Conservation (phyloP, 2,888 invertebrate species). For the Creontiades dilutus region DNA sequence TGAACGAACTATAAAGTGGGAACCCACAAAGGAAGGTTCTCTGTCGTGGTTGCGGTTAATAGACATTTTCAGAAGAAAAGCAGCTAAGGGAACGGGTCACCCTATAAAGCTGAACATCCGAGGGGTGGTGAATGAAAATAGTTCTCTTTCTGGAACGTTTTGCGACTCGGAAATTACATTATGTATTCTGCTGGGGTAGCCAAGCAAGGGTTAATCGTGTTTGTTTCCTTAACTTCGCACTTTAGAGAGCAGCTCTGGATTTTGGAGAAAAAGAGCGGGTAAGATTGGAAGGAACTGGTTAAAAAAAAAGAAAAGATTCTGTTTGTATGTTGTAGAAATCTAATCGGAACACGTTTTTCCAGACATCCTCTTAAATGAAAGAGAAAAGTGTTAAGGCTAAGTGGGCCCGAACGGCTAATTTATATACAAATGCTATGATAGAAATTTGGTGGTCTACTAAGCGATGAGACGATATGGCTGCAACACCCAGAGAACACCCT, state of each 20-base stretch:
- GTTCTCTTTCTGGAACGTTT: background rate
- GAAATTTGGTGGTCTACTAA: no score
- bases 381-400: no score
- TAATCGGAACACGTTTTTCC: no score
- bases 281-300: background rate
- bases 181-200: slow-evolving; percentile 7
- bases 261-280: background rate
- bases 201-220: background rate
- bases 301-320: background rate
- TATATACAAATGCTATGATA: no score
- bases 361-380: no score
- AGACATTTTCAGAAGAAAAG: background rate
- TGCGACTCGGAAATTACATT: slow-evolving; percentile 8
- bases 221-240: background rate
- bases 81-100: background rate
- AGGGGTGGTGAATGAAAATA: background rate
- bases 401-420: no score
- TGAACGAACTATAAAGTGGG: slow-evolving; percentile 9
- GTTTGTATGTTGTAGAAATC: no score
- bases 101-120: background rate
- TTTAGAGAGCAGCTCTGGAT: background rate
- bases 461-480: no score
- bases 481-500: no score
- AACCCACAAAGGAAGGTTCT: background rate
- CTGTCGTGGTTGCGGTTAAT: background rate